These are phyloP conservation scores for Dastarcus helophoroides DNA, from an alignment of 2,888 invertebrate species.

Conservation along the genomic window DNA sequence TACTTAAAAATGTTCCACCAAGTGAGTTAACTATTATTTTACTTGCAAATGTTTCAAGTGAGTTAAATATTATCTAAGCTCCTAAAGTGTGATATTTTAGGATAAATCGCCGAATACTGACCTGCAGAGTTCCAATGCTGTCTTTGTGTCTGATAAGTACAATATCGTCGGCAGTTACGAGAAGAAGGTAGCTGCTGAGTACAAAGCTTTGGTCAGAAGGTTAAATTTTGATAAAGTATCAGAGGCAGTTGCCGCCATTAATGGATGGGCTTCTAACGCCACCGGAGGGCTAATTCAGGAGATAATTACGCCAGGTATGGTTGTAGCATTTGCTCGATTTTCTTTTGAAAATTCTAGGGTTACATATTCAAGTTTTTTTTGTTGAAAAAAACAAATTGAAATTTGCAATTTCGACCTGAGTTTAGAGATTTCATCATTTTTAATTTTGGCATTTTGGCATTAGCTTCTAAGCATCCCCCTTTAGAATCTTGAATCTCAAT, in stretches of 20 bases:
- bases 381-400: no score
- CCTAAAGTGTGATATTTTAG: slow-evolving; percentile 14
- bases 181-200: slow-evolving; percentile 36
- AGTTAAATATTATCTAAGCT: background rate
- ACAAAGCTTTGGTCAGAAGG: slow-evolving; percentile 39
- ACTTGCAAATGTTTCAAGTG: background rate
- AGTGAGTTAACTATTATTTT: background rate
- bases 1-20: no score
- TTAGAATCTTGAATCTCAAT: no score
- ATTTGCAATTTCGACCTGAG: no score
- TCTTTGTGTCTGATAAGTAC: slow-evolving; percentile 39
- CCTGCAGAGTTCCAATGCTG: slow-evolving; percentile 40
- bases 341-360: no score
- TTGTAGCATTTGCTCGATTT: no score
- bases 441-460: no score
- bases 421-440: no score
- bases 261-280: slow-evolving; percentile 45
- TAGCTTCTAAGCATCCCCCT: no score
- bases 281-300: slow-evolving; percentile 47
- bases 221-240: slow-evolving; percentile 42
- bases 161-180: slow-evolving; percentile 38
- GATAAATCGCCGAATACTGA: slow-evolving; percentile 20
- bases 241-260: slow-evolving; percentile 40
- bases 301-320: no score
- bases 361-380: no score